A percentile compares a stretch with the other conserved stretches of the same genome.
These are phyloP conservation scores for Plectrocnemia conspersa DNA, from an alignment of 1,140 invertebrate species.

Conservation along the genomic window DNA sequence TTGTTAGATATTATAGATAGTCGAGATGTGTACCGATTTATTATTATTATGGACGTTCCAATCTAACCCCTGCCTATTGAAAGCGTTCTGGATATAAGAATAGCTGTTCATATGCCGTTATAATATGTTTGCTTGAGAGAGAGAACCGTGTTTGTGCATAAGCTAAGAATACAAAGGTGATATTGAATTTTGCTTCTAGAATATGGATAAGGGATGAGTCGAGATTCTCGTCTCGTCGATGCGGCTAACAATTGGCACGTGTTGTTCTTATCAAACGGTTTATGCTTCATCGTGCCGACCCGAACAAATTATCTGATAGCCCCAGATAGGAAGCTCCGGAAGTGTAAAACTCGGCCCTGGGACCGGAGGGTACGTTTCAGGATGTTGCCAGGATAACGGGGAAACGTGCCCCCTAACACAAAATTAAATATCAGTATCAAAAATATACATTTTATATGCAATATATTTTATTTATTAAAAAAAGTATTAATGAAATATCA, in stretches of 20 bases:
- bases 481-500: no score
- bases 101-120: slow-evolving; percentile 11
- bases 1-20: no score
- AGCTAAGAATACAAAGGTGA: slow-evolving; percentile 15
- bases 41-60: no score
- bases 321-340: neutral
- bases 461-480: no score
- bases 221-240: neutral
- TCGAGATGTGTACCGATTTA: no score
- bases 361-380: neutral
- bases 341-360: slow-evolving; percentile 1
- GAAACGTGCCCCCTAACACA: no score
- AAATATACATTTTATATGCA: no score
- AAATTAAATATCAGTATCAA: no score
- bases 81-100: no score
- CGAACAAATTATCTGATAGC: slow-evolving; percentile 10
- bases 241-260: slow-evolving; percentile 1
- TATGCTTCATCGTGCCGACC: slow-evolving; percentile 8
- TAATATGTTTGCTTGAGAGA: neutral
- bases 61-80: no score
- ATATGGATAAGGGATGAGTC: neutral
- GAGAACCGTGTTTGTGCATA: slow-evolving; percentile 20
- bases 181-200: no score
- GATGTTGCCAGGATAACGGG: neutral
- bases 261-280: slow-evolving; percentile 1